These are phyloP conservation scores for Daubentonia madagascariensis DNA, from an alignment of 2,113 vertebrate species.

Conservation along the genomic window DNA sequence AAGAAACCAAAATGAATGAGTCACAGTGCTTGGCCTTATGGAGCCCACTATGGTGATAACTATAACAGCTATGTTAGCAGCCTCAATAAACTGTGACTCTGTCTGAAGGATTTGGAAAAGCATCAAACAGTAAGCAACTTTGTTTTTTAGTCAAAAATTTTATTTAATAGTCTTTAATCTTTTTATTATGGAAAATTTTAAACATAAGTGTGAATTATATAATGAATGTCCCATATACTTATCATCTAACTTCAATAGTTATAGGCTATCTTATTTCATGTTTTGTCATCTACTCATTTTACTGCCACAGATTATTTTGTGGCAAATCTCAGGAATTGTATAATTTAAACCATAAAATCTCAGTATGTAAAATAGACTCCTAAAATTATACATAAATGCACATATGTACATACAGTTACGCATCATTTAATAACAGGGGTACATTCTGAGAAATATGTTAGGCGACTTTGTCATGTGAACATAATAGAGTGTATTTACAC, in stretches of 20 bases:
- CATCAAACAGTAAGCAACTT: neutral
- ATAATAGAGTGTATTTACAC: neutral
- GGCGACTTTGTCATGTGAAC: neutral
- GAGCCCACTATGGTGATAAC: neutral
- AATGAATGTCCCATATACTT: neutral
- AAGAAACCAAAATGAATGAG: neutral
- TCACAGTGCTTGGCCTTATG: neutral
- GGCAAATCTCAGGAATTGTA: neutral
- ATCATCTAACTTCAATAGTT: neutral
- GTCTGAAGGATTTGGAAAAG: neutral
- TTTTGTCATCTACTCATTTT: neutral
- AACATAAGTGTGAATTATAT: neutral
- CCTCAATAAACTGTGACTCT: neutral
- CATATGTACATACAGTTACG: too few species aligned
- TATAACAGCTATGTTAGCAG: neutral
- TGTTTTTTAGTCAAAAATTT: neutral
- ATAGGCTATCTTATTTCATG: neutral
- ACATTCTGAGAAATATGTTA: neutral
- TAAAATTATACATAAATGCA: neutral
- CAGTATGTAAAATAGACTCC: neutral
- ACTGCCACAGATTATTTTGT: neutral
- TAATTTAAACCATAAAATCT: neutral
- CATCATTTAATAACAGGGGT: neutral
- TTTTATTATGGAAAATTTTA: neutral
- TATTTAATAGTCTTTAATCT: neutral